phyloP scores from a whole-genome alignment of 2,113 vertebrate species.

The Beaufortia kweichowensis region DNA sequence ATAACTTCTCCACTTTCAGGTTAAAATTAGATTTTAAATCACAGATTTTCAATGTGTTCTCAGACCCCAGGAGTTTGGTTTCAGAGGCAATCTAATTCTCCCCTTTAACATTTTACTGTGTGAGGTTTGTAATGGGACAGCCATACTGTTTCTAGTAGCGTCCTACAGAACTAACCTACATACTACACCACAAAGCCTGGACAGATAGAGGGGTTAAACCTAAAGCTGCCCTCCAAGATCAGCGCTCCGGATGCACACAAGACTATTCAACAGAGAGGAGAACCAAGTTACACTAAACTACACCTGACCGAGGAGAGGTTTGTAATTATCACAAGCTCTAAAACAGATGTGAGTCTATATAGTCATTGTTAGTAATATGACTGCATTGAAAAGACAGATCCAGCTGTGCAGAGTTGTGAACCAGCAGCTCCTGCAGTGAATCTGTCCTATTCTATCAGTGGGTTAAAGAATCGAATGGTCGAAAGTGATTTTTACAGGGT shows the following conservation, averaged over 20 bases:
- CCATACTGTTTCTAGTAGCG: background rate
- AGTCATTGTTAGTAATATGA: conserved; percentile 1
- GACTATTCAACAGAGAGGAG: background rate
- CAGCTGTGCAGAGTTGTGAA: conserved; percentile 6
- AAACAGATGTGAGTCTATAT: background rate
- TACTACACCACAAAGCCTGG: background rate
- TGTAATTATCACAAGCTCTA: background rate
- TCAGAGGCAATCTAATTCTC: background rate
- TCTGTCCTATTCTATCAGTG: conserved; percentile 17
- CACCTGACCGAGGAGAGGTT: background rate
- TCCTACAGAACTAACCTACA: background rate
- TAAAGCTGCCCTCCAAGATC: background rate
- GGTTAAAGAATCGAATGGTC: conserved; percentile 31
- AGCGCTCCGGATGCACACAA: background rate
- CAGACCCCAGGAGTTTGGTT: too few relatives aligned
- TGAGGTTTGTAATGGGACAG: background rate
- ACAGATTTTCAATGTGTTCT: too few relatives aligned
- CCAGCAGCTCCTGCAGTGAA: conserved; percentile 8
- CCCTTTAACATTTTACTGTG: background rate
- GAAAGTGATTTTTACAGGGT: conserved; percentile 23
- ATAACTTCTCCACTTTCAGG: too few relatives aligned
- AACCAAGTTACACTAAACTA: background rate
- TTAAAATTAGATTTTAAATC: too few relatives aligned
- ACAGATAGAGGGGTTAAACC: background rate
- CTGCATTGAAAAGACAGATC: conserved; percentile 3